A percentile compares a stretch with the other conserved stretches of the same genome.
These are phyloP conservation scores for Corbicula japonica DNA, from an alignment of 2,888 invertebrate genomes.

Conservation along the genomic window DNA sequence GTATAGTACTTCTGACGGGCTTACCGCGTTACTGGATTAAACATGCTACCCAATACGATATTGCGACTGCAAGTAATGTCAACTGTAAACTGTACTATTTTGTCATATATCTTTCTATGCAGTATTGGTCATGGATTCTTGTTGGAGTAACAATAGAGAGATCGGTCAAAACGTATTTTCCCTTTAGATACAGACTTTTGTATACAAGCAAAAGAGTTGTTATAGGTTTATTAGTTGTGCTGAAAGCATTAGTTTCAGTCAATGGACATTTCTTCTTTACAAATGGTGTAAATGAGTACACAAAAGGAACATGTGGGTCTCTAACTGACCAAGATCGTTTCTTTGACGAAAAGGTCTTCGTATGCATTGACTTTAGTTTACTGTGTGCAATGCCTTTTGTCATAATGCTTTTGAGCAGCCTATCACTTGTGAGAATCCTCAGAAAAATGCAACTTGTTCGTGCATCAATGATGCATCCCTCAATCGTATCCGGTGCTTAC, in stretches of 20 bases:
- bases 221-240: slow-evolving; percentile 39
- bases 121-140: slow-evolving; percentile 72
- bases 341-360: slow-evolving; percentile 71
- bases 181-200: slow-evolving; percentile 43
- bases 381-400: slow-evolving; percentile 64
- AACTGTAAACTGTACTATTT: slow-evolving; percentile 72
- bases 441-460: slow-evolving; percentile 41
- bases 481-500: slow-evolving; percentile 25
- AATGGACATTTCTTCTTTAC: slow-evolving; percentile 68
- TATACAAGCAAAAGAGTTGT: slow-evolving; percentile 49
- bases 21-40: slow-evolving; percentile 66
- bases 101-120: slow-evolving; percentile 70
- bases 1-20: slow-evolving; percentile 64
- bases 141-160: slow-evolving; percentile 68
- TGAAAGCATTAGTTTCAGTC: slow-evolving; percentile 40
- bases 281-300: slow-evolving; percentile 66
- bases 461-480: slow-evolving; percentile 47
- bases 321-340: slow-evolving; percentile 47
- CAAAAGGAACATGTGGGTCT: slow-evolving; percentile 61
- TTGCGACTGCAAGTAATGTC: slow-evolving; percentile 55
- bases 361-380: slow-evolving; percentile 68
- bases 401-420: slow-evolving; percentile 66
- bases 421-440: slow-evolving; percentile 52
- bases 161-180: slow-evolving; percentile 65
- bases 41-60: slow-evolving; percentile 56